Conservation (phyloP, 2,113 vertebrate species). For the Halichoeres trimaculatus region DNA sequence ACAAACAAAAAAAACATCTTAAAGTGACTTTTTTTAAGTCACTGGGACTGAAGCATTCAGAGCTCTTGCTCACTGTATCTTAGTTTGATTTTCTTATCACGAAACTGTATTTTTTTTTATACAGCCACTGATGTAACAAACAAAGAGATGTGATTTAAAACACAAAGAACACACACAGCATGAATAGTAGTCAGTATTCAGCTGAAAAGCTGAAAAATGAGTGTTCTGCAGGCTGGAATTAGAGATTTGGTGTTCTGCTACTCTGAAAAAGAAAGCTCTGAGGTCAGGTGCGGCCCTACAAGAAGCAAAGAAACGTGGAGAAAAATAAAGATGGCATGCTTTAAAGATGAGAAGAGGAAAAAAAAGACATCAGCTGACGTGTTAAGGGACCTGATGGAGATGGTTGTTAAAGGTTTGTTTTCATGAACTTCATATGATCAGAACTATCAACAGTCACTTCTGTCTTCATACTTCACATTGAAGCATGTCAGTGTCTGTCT, state of each 20-base stretch:
- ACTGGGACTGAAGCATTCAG: background rate
- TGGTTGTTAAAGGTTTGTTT: slow-evolving; percentile 17
- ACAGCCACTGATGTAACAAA: no score
- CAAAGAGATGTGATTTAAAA: no score
- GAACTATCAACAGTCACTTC: background rate
- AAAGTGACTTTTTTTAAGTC: background rate
- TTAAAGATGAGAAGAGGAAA: slow-evolving; percentile 8
- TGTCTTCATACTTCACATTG: slow-evolving; percentile 6
- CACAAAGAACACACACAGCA: background rate
- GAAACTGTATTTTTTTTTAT: no score
- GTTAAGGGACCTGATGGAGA: background rate
- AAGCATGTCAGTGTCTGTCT: slow-evolving; percentile 45
- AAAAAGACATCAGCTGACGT: slow-evolving; percentile 4
- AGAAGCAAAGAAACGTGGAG: background rate
- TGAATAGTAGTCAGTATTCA: background rate
- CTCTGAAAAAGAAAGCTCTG: background rate
- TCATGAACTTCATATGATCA: slow-evolving; percentile 1
- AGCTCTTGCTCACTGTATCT: no score
- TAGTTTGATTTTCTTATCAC: background rate
- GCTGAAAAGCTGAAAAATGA: background rate
- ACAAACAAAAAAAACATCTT: background rate
- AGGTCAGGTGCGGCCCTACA: background rate
- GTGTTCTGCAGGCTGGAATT: background rate
- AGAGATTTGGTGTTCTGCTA: background rate
- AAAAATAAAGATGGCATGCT: background rate